phyloP scores from a whole-genome alignment of 1,140 invertebrate genomes.

The Portunus trituberculatus region DNA sequence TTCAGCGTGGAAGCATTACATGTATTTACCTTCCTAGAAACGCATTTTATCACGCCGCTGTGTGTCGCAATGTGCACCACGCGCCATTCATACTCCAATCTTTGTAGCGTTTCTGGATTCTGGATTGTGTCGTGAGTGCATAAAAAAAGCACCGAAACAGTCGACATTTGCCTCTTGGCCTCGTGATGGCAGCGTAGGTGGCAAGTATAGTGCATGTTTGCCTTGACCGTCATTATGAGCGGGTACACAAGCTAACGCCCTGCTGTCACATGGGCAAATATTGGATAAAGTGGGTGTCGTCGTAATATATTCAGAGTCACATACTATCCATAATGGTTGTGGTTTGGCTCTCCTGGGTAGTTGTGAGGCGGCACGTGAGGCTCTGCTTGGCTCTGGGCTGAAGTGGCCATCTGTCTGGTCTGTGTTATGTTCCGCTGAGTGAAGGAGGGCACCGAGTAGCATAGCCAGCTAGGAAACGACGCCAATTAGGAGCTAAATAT shows the following conservation, averaged over 20 bases:
- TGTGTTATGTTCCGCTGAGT: neutral
- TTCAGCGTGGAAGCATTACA: too few relatives aligned
- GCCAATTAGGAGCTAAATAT: too few relatives aligned
- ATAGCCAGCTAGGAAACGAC: too few relatives aligned
- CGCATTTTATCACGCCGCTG: too few relatives aligned
- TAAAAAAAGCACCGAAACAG: too few relatives aligned
- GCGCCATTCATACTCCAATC: too few relatives aligned
- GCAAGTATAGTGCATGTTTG: neutral
- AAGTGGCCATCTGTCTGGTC: neutral
- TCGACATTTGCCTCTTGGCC: too few relatives aligned
- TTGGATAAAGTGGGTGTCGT: slow-evolving; percentile 34
- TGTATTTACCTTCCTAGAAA: too few relatives aligned
- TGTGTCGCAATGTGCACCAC: too few relatives aligned
- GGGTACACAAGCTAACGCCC: slow-evolving; percentile 27
- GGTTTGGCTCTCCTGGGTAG: neutral
- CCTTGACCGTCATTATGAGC: slow-evolving; percentile 9
- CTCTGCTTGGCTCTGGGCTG: neutral
- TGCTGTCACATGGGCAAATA: slow-evolving; percentile 37
- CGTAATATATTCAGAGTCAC: slow-evolving; percentile 55
- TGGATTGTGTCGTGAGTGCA: too few relatives aligned
- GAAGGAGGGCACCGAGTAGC: neutral
- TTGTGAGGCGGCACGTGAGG: neutral
- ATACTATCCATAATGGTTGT: slow-evolving; percentile 43
- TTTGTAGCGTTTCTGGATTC: too few relatives aligned
- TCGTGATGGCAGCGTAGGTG: neutral